Evolutionary conservation across 2,888 invertebrate genomes (phyloP), one percentile per base, ranked within the genome.

Genomic region (Lasioglossum figueresi): DNA sequence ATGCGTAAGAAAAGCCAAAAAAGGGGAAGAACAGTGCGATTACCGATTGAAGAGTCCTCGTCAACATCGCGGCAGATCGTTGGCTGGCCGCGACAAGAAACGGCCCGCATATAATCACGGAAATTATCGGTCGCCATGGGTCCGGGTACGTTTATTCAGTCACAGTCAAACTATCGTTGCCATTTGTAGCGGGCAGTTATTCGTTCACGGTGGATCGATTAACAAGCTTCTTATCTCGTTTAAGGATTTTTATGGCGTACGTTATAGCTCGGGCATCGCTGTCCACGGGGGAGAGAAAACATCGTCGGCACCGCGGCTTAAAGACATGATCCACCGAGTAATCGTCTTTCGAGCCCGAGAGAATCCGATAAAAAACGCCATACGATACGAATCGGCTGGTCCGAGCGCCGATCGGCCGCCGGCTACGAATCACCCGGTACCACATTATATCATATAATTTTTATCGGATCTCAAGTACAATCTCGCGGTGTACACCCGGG

Each of bases 401-500:
- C 88, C 88, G 85, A 52, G 88, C 88, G 90, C 87, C 93, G 93
- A 93, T 93, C 90, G 91, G 92, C 93, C 93, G 79, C 91, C 84
- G 93, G 93, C 93, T 90, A 93, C 93, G 92, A 91, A 88, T 89
- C 88, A 72, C 82, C 82, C 85, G 84, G 52, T 88, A 77, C 89
- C 87, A 83, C 88, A 84, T 91, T 93, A 88, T 90, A 91, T 93
- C 91, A 80, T 92, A 88, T 91, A 92, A 93, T 93, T 93, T 93
- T 93, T 92, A 91, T 93, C 93, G 90, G 92, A 93, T 93, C 93
- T 93, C 89, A 84, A 91, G 91, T 92, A 91, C 90, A 93, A 93
- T 93, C 94, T 91, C 87, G 82, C 83, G 83, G 90, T 91, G 90
- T 91, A 88, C 90, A 88, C 88, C 89, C 86, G 90, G 82, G 75